These are phyloP conservation scores for Scortum barcoo DNA, from an alignment of 2,113 vertebrate genomes.

Conservation along the genomic window DNA sequence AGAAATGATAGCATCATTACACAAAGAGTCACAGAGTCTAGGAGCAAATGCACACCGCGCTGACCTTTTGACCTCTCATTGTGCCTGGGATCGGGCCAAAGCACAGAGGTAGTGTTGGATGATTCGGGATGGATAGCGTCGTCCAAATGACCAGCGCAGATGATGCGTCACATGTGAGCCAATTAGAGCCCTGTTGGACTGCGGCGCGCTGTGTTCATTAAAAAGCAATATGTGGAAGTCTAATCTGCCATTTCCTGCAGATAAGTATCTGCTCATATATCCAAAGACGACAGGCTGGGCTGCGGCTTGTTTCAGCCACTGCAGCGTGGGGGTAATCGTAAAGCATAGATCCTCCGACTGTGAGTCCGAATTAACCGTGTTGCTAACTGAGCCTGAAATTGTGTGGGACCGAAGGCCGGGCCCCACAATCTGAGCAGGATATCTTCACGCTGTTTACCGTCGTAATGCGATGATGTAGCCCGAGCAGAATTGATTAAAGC, in stretches of 20 bases:
- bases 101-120: conserved; percentile 17
- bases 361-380: conserved; percentile 43
- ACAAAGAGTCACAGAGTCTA: conserved; percentile 33
- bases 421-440: conserved; percentile 8
- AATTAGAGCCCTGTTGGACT: conserved; percentile 56
- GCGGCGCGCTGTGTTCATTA: conserved; percentile 71
- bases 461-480: conserved; percentile 43
- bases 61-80: conserved; percentile 49
- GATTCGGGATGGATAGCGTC: conserved; percentile 47
- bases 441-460: conserved; percentile 40
- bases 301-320: conserved; percentile 42
- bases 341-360: conserved; percentile 42
- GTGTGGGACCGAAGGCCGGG: conserved; percentile 26
- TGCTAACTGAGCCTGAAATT: conserved; percentile 52
- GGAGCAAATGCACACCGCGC: neutral
- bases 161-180: conserved; percentile 55
- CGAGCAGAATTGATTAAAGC: conserved; percentile 49
- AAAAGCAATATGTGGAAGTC: conserved; percentile 78
- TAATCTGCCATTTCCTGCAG: conserved; percentile 73
- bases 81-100: conserved; percentile 34
- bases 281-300: conserved; percentile 57
- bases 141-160: conserved; percentile 54
- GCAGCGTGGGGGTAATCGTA: conserved; percentile 49
- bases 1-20: conserved; percentile 44
- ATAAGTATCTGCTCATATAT: conserved; percentile 71